Conservation (phyloP, 2,797 vertebrate genomes). For the Antennarius maculatus region DNA sequence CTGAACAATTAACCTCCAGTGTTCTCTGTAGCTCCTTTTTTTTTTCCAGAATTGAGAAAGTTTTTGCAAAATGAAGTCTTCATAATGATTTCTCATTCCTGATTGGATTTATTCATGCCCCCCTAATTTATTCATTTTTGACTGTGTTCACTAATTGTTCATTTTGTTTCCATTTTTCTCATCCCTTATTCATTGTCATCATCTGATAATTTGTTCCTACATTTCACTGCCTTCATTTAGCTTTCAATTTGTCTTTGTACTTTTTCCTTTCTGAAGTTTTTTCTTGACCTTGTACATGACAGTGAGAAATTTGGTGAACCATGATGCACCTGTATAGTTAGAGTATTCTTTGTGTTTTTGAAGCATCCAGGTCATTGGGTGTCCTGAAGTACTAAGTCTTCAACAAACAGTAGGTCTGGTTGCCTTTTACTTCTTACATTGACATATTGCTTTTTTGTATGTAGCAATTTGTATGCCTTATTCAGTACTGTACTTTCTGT, state of each 20-base stretch:
- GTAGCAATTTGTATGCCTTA: constrained; percentile 82
- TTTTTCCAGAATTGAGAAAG: constrained; percentile 29
- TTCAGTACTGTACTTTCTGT: constrained; percentile 78
- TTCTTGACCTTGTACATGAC: constrained; percentile 63
- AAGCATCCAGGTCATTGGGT: constrained; percentile 40
- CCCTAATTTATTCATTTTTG: constrained; percentile 57
- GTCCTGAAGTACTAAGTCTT: constrained; percentile 39
- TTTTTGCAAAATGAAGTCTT: constrained; percentile 38
- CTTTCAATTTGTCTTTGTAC: constrained; percentile 44
- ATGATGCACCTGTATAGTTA: constrained; percentile 61
- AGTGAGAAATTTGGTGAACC: constrained; percentile 46
- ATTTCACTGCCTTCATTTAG: constrained; percentile 54
- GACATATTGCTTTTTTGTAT: constrained; percentile 71
- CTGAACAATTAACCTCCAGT: constrained; percentile 17
- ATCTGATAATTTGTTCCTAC: constrained; percentile 54
- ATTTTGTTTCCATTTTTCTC: constrained; percentile 53
- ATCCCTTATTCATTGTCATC: constrained; percentile 53
- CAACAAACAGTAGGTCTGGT: constrained; percentile 17
- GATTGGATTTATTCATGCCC: constrained; percentile 40
- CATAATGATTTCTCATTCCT: constrained; percentile 37
- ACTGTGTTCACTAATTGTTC: constrained; percentile 54
- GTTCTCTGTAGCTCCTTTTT: constrained; percentile 17
- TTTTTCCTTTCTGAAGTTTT: constrained; percentile 45
- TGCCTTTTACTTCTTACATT: constrained; percentile 56
- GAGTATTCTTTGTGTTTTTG: constrained; percentile 53